phyloP scores from a whole-genome alignment of 2,113 vertebrate species.

The Albula goreensis region DNA sequence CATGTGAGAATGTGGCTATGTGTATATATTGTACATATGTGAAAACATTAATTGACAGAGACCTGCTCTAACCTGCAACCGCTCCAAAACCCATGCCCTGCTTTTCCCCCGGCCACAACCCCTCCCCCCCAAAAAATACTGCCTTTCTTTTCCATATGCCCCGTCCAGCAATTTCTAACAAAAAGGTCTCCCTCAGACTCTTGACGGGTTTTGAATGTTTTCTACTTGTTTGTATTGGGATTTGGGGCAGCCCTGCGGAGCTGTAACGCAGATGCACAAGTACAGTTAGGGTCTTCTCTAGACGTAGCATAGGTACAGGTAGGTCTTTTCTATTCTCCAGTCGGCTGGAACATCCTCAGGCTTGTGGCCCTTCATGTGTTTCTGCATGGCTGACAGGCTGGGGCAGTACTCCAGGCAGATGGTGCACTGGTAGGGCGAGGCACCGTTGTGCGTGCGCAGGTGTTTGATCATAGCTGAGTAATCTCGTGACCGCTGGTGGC shows the following conservation, averaged over 20 bases:
- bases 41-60: neutral
- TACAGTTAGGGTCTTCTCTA: constrained; percentile 45
- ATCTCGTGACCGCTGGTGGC: constrained; percentile 98
- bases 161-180: neutral
- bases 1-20: neutral
- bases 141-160: neutral
- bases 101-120: neutral
- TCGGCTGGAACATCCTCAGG: constrained; percentile 95
- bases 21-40: neutral
- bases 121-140: neutral
- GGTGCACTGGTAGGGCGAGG: constrained; percentile 97
- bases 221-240: neutral
- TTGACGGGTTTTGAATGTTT: neutral
- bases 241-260: neutral
- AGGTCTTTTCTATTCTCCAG: constrained; percentile 99
- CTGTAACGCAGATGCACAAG: neutral
- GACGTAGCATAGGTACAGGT: constrained; percentile 97
- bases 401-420: constrained; percentile 99
- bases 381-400: constrained; percentile 98
- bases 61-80: neutral
- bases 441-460: constrained; percentile 96
- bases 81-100: neutral
- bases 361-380: constrained; percentile 99
- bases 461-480: constrained; percentile 99
- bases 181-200: neutral